A percentile compares a stretch with the other conserved stretches of the same genome.
Evolutionary conservation across 2,888 invertebrate genomes (phyloP).

Genomic region (Agrotis exclamationis): DNA sequence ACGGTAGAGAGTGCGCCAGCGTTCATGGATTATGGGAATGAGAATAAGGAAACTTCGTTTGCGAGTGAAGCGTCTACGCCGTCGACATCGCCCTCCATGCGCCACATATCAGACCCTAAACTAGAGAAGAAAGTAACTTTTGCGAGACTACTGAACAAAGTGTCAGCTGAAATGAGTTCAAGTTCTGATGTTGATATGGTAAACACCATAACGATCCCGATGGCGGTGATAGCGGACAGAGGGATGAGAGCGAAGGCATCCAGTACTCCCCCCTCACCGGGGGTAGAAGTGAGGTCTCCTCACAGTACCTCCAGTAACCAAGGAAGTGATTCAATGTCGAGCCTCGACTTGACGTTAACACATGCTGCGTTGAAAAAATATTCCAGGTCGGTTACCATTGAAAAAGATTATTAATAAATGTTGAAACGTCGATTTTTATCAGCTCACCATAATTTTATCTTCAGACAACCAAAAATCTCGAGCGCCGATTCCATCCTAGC

Average conservation of each 20-base stretch:
- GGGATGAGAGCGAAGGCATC: constrained; percentile 84
- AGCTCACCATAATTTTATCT: constrained; percentile 55
- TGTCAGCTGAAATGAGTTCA: constrained; percentile 95
- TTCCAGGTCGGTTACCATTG: constrained; percentile 77
- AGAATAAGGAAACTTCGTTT: constrained; percentile 92
- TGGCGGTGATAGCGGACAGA: constrained; percentile 86
- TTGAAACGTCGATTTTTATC: not conserved
- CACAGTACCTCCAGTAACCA: constrained; percentile 94
- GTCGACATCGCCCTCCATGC: constrained; percentile 90
- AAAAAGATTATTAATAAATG: not conserved
- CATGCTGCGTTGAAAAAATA: constrained; percentile 91
- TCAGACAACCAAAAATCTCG: constrained; percentile 92
- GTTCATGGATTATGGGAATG: constrained; percentile 86
- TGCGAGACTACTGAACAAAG: constrained; percentile 93
- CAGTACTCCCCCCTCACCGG: constrained; percentile 93
- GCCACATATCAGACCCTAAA: constrained; percentile 92
- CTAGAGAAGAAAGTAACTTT: constrained; percentile 95
- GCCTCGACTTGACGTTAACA: constrained; percentile 93
- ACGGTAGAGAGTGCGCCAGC: constrained; percentile 88
- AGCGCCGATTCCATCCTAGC: constrained; percentile 95
- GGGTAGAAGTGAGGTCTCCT: constrained; percentile 91
- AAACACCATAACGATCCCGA: constrained; percentile 88
- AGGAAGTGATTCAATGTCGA: constrained; percentile 95
- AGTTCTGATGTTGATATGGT: constrained; percentile 93
- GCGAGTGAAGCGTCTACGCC: constrained; percentile 88